Percentiles rank a stretch among this genome's conserved stretches.
Evolutionary conservation across 2,113 vertebrate genomes (phyloP).

Genomic region (Tychaedon coryphoeus): DNA sequence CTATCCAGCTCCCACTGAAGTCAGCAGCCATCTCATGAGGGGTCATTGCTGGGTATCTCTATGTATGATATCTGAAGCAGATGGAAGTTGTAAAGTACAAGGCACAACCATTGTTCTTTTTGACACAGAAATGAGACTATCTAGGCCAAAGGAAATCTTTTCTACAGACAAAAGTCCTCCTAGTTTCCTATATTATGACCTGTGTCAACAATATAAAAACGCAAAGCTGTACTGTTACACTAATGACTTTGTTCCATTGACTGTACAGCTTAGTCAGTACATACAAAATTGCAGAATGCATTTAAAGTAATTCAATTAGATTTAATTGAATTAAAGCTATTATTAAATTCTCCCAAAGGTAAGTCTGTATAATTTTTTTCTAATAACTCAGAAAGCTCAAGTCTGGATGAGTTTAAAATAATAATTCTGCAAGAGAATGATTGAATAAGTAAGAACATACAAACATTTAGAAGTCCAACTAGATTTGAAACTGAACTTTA

Average conservation of each 20-base stretch:
- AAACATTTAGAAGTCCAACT: conserved; percentile 42
- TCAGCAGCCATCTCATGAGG: background rate
- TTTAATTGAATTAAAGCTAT: conserved; percentile 69
- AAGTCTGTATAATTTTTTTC: conserved; percentile 52
- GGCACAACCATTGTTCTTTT: background rate
- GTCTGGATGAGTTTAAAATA: conserved; percentile 72
- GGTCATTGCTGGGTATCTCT: background rate
- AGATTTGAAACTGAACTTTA: conserved; percentile 46
- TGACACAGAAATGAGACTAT: background rate
- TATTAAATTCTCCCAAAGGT: conserved; percentile 64
- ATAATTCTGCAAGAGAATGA: conserved; percentile 60
- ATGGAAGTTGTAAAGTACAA: background rate
- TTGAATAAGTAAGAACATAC: conserved; percentile 59
- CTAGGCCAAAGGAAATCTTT: background rate
- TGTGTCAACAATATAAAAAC: conserved; percentile 24
- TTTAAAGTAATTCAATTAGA: conserved; percentile 63
- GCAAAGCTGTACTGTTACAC: background rate
- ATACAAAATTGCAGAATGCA: conserved; percentile 59
- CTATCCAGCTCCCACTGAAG: background rate
- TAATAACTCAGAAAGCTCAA: conserved; percentile 72
- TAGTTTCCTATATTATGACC: conserved; percentile 9
- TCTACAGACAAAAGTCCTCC: background rate
- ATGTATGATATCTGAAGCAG: background rate
- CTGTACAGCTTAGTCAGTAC: conserved; percentile 31
- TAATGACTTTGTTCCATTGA: conserved; percentile 35